These are phyloP conservation scores for Pseudotriccus pelzelni DNA, from an alignment of 2,797 vertebrate genomes.

Conservation along the genomic window DNA sequence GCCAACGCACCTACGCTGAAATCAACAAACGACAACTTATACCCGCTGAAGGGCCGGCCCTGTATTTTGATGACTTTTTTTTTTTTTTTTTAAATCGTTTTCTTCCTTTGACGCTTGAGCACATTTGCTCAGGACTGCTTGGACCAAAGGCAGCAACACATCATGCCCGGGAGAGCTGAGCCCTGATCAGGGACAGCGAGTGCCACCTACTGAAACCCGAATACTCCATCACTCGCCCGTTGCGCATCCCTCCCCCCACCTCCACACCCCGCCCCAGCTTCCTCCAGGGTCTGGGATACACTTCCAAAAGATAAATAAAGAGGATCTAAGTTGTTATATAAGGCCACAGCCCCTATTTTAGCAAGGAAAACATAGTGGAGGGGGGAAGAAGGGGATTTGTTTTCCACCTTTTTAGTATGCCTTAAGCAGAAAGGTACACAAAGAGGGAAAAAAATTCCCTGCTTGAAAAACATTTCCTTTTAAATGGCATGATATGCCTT, in stretches of 20 bases:
- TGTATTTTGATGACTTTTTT: background rate
- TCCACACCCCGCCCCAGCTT: background rate
- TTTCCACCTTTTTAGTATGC: background rate
- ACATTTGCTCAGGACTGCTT: background rate
- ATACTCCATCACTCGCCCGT: background rate
- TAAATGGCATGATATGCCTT: slow-evolving; percentile 61
- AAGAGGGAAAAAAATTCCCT: background rate
- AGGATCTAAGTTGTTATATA: slow-evolving; percentile 29
- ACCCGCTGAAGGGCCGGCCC: background rate
- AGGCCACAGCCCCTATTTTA: background rate
- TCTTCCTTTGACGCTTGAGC: background rate
- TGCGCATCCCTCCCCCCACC: background rate
- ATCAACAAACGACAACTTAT: slow-evolving; percentile 5
- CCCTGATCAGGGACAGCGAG: background rate
- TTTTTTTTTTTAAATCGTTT: background rate
- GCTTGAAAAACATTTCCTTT: slow-evolving; percentile 16
- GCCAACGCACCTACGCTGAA: background rate
- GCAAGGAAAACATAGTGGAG: background rate
- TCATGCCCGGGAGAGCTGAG: background rate
- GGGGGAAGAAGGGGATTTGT: background rate
- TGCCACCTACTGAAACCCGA: slow-evolving; percentile 43
- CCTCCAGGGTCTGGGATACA: background rate
- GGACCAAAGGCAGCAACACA: background rate
- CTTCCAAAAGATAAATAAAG: slow-evolving; percentile 43
- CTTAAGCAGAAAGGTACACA: slow-evolving; percentile 14